These are phyloP conservation scores for Adelosebastes latens DNA, from an alignment of 2,797 vertebrate species.

Conservation along the genomic window DNA sequence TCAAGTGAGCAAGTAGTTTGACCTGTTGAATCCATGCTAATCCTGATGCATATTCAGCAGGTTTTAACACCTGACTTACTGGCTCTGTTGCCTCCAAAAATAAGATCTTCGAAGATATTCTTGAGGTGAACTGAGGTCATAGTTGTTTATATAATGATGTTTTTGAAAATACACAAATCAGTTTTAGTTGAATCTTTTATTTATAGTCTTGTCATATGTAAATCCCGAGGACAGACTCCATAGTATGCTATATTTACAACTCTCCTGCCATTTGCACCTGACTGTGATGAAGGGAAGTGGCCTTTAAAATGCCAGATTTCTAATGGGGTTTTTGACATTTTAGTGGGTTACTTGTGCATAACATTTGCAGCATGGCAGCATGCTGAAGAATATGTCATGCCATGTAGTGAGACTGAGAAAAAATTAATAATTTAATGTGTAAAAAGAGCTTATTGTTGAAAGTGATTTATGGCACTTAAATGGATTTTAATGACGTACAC, in stretches of 20 bases:
- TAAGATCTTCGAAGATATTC: neutral
- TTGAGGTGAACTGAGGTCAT: constrained; percentile 12
- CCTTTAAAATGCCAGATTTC: constrained; percentile 49
- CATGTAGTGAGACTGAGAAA: neutral
- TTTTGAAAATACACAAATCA: neutral
- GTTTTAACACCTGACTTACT: neutral
- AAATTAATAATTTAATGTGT: neutral
- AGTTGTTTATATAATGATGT: neutral
- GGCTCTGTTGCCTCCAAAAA: neutral
- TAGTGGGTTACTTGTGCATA: neutral
- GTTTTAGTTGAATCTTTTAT: neutral
- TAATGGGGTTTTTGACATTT: constrained; percentile 47
- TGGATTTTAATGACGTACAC: neutral
- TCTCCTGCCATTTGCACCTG: constrained; percentile 27
- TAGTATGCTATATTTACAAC: neutral
- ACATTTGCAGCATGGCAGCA: neutral
- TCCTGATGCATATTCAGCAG: neutral
- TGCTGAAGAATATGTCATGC: neutral
- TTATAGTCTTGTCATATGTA: neutral
- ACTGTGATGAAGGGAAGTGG: constrained; percentile 14
- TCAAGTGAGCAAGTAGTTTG: constrained; percentile 27
- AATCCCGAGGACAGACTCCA: neutral
- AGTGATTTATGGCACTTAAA: neutral
- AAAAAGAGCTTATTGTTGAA: neutral
- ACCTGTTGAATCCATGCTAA: constrained; percentile 69